Percentiles rank a stretch among this genome's conserved stretches.
Evolutionary conservation across 2,113 vertebrate species (phyloP).

Genomic region (Labeo rohita): DNA sequence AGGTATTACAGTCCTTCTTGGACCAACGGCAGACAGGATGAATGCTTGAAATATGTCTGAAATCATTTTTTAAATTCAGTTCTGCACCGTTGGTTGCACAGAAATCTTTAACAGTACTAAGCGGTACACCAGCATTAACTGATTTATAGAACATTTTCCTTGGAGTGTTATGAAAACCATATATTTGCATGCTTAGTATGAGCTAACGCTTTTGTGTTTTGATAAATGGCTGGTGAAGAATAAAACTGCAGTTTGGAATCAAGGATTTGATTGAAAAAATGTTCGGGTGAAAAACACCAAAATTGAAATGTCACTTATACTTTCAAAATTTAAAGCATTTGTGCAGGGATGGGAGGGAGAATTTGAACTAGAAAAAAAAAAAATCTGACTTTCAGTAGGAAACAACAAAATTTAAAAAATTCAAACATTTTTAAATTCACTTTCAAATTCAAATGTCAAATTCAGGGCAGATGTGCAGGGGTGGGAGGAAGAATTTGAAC

Average conservation of each 20-base stretch:
- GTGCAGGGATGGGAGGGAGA: no score
- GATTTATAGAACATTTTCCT: neutral
- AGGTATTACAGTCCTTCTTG: slow-evolving; percentile 9
- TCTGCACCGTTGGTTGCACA: neutral
- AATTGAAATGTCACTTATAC: neutral
- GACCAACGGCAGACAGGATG: neutral
- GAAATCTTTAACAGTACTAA: neutral
- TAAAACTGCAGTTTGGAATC: neutral
- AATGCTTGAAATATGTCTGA: neutral
- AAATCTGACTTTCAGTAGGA: no score
- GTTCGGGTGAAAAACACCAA: neutral
- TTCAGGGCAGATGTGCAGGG: slow-evolving; percentile 66
- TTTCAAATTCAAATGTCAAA: slow-evolving; percentile 13
- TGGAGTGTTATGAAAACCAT: neutral
- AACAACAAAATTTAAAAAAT: no score
- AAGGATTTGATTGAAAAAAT: neutral
- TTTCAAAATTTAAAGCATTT: neutral
- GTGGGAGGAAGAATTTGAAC: neutral
- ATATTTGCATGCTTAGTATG: neutral
- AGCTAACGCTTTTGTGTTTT: neutral
- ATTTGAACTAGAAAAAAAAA: no score
- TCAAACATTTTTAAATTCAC: neutral
- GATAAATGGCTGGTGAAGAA: neutral
- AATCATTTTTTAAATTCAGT: neutral
- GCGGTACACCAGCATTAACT: neutral